Base-by-base conservation (phyloP, 1,140 invertebrate species). In the Macrosteles quadrilineatus region DNA sequence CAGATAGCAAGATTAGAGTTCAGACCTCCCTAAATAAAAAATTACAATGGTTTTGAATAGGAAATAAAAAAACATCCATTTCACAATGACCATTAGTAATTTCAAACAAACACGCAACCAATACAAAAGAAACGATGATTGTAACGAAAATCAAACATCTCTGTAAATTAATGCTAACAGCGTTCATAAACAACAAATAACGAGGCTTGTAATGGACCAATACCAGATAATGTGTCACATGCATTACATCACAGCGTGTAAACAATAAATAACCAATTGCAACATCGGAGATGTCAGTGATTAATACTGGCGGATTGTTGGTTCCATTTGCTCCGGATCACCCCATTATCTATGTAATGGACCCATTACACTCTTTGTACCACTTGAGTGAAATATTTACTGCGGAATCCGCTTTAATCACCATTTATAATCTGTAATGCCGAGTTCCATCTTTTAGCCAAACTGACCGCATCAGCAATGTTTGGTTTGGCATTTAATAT, bases 191-290 rank as follows among this genome's bases (percentile, higher is more conserved):
- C 47, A 50, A 50, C 47, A 17, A 50, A 50, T 50, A 21, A 21
- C 47, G n/a, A 19, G n/a, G 32, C 32, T 14, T 4, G 23, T 59
- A 59, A 59, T 59, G 55, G 55, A 59, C 55, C 55, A 59, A 59
- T 59, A 59, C 21, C 14, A 59, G 55, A 59, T 59, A 59, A 59
- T 59, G 55, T 25, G 55, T 14, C 23, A 25, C 47, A 25, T 36
- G 55, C 21, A 30, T 59, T 59, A 27, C 55, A 59, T 59, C 55
- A 59, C 23, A 27, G 23, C n/a, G 27, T 59, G 55, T 30, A 59
- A 59, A 59, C 55, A 59, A 59, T 59, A 59, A 59, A 59, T 59
- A 59, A 59, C 55, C 55, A 59, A 59, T 59, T 30, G 27, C 25
- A 59, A 50, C 23, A 59, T 59, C 23, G 6, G 47, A 50, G 14